phyloP scores from a whole-genome alignment of 2,888 invertebrate species.

The Cinara cedri region DNA sequence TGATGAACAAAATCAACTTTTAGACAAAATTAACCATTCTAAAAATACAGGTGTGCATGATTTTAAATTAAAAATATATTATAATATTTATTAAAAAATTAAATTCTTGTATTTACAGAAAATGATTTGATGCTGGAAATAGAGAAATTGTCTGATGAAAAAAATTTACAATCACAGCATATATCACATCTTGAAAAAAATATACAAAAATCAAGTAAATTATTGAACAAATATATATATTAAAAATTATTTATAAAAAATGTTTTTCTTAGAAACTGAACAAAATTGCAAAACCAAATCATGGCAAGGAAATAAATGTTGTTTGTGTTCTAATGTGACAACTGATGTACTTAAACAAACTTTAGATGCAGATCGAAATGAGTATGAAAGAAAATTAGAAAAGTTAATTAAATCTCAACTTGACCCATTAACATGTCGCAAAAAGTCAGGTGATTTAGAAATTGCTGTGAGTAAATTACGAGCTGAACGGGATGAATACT shows the following conservation, averaged over 20 bases:
- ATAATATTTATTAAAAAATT: neutral
- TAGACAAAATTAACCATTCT: constrained; percentile 68
- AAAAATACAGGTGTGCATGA: constrained; percentile 67
- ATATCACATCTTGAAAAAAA: constrained; percentile 39
- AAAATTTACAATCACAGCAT: constrained; percentile 23
- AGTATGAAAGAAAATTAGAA: constrained; percentile 45
- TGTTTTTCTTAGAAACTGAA: constrained; percentile 27
- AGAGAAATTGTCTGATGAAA: constrained; percentile 62
- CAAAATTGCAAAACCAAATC: neutral
- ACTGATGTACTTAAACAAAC: constrained; percentile 20
- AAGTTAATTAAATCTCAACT: constrained; percentile 36
- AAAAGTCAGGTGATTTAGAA: constrained; percentile 42
- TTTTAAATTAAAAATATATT: neutral
- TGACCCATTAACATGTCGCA: constrained; percentile 6
- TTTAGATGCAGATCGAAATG: constrained; percentile 40
- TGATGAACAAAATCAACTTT: constrained; percentile 68
- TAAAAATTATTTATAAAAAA: neutral
- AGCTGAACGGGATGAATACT: constrained; percentile 51
- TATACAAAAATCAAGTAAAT: constrained; percentile 41
- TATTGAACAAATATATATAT: neutral
- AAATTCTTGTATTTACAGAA: constrained; percentile 63
- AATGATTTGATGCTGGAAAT: constrained; percentile 67
- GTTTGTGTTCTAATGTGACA: neutral
- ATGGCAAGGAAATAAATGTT: constrained; percentile 17
- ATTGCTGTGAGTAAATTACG: constrained; percentile 49